Evolutionary conservation across 1,140 invertebrate species (phyloP), one percentile per base, ranked within the genome.

Genomic region (Luehdorfia chinensis): DNA sequence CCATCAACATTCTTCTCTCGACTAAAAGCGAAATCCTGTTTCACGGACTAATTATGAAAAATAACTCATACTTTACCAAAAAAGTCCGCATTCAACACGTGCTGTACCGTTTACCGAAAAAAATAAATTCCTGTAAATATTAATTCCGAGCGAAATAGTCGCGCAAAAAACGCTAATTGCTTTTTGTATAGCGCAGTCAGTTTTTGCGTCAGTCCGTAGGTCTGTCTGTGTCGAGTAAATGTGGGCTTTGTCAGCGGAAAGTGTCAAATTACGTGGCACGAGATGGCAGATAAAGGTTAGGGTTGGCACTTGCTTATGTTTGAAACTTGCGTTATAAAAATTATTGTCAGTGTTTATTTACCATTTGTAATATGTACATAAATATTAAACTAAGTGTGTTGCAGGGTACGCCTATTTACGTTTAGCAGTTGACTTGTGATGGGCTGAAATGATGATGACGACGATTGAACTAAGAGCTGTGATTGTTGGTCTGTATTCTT

Each of bases 241-340:
- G 75, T 84, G 79, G 75, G 70, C 73, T 80, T 81, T 83, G 83
- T 84, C 79, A 83, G 65, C 27, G 76, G 67, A 86, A 86, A 86
- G 83, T 86, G 83, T 86, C 79, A 83, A 81, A 79, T 86, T 86
- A 84, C 83, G 62, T 74, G 64, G 75, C 77, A 80, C 79, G 78
- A 85, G 78, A 84, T 79, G 68, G 49, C 4, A 78, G 74, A 81
- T 81, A 75, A 69, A 30, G n/a, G 0, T 15, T 55, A 85, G 81
- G 78, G 81, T 39, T 83, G 74, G 11, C 55, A 34, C 52, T 47
- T 5, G 31, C 19, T n/a, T n/a, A n/a, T n/a, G n/a, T n/a, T n/a
- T n/a, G n/a, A n/a, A n/a, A n/a, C n/a, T n/a, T n/a, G n/a, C n/a
- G n/a, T n/a, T n/a, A n/a, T n/a, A n/a, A n/a, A n/a, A n/a, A n/a